Base-by-base conservation (phyloP, 2,888 invertebrate genomes). In the Petrolisthes manimaculis region DNA sequence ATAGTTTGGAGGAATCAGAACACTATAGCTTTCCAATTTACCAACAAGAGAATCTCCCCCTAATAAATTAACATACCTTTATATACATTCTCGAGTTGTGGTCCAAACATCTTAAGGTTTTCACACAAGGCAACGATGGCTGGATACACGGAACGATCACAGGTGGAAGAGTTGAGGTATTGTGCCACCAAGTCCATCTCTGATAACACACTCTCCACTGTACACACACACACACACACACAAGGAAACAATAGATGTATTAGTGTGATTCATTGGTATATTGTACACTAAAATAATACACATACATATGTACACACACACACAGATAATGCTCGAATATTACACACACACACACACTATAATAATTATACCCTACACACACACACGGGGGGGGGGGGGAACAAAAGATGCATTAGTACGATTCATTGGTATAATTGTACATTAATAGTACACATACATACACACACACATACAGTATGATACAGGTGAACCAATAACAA, bases 31-130 rank as follows among this genome's bases (percentile, higher is more conserved):
- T 37, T 37, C 37, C 37, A 37, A 37, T 37, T 37, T 37, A 37
- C 37, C 37, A 37, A 37, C 37, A 37, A 37, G 37, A 37, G 37
- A 37, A 37, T 37, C 37, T 37, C 37, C 37, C 37, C 37, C 2
- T n/a, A n/a, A 37, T 37, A 37, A 37, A 37, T 37, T 37, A 37
- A 37, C 37, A 37, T 55, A 91, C 91, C 90, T 91, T 91, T 91
- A 80, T 89, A 91, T 24, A 91, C 90, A 61, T 89, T 89, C 69
- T 91, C 91, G 21, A 91, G 88, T 82, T 91, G 91, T 8, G 89
- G 88, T 37, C 91, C 91, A 67, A 91, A 89, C 89, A 91, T 89
- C 83, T 90, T 91, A 51, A 91, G 83, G 82, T 90, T 90, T 24
- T 90, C 90, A 71, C 90, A 91, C 56, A 91, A 87, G 14, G 89